A percentile compares a stretch with the other conserved stretches of the same genome.
Conservation (phyloP, 2,113 vertebrate genomes). For the Penelope pileata region DNA sequence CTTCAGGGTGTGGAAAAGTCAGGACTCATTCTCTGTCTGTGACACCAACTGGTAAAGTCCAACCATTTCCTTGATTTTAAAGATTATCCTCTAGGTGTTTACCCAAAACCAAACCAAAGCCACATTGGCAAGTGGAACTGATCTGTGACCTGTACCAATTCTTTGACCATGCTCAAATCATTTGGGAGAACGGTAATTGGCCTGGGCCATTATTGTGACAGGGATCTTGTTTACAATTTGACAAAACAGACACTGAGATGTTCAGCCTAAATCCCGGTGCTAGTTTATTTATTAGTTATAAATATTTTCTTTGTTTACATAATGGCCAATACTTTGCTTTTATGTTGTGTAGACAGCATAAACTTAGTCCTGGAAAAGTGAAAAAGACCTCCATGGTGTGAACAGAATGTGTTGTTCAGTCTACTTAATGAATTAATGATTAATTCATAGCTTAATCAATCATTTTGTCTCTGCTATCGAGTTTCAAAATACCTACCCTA, state of each 20-base stretch:
- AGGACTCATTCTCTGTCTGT: not conserved
- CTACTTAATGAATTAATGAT: not conserved
- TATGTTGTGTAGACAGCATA: not conserved
- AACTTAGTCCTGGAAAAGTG: not conserved
- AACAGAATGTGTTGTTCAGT: not conserved
- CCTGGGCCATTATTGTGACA: not conserved
- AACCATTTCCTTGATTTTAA: not conserved
- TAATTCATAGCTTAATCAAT: not conserved
- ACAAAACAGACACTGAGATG: no score
- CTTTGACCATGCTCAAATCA: not conserved
- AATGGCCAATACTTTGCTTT: not conserved
- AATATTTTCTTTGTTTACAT: not conserved
- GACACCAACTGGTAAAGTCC: not conserved
- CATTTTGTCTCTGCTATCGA: not conserved
- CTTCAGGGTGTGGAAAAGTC: not conserved
- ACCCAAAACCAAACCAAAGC: not conserved
- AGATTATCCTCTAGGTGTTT: not conserved
- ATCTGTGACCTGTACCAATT: not conserved
- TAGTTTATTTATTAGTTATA: not conserved
- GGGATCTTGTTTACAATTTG: no score
- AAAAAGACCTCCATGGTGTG: not conserved
- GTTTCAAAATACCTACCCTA: not conserved
- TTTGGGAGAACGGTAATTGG: not conserved
- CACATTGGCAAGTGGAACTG: not conserved
- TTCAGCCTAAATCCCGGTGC: not conserved